Conservation (phyloP, 2,888 invertebrate genomes). For the Cetonia aurata region DNA sequence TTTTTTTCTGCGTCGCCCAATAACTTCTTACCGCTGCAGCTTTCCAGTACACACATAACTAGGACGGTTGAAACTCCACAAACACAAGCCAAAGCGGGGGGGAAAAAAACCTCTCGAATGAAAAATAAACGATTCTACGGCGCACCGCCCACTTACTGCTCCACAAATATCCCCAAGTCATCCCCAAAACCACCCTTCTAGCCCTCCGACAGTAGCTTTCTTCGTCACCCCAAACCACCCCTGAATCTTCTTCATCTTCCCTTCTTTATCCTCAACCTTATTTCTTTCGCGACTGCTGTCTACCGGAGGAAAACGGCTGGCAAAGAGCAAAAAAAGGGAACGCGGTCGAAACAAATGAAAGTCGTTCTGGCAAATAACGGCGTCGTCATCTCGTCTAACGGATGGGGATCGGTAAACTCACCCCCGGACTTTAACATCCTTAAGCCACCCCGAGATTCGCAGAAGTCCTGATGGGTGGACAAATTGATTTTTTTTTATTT, state of each 20-base stretch:
- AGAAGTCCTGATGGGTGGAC: too few relatives aligned
- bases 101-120: neutral
- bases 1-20: slow-evolving; percentile 1
- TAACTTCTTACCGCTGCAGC: neutral
- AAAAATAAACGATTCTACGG: slow-evolving; percentile 5
- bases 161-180: neutral
- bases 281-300: neutral
- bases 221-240: neutral
- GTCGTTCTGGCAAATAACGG: slow-evolving; percentile 35
- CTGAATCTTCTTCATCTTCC: neutral
- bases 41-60: too few relatives aligned
- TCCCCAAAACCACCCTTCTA: neutral
- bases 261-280: neutral
- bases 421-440: too few relatives aligned
- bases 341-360: slow-evolving; percentile 37
- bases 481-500: too few relatives aligned
- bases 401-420: slow-evolving; percentile 1
- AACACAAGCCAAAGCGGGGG: neutral
- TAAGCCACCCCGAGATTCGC: too few relatives aligned
- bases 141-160: neutral
- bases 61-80: neutral
- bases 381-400: slow-evolving; percentile 30
- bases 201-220: neutral
- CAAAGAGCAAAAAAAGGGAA: slow-evolving; percentile 24
- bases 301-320: neutral